phyloP scores from a whole-genome alignment of 2,113 vertebrate genomes.

The Periophthalmus modestus region DNA sequence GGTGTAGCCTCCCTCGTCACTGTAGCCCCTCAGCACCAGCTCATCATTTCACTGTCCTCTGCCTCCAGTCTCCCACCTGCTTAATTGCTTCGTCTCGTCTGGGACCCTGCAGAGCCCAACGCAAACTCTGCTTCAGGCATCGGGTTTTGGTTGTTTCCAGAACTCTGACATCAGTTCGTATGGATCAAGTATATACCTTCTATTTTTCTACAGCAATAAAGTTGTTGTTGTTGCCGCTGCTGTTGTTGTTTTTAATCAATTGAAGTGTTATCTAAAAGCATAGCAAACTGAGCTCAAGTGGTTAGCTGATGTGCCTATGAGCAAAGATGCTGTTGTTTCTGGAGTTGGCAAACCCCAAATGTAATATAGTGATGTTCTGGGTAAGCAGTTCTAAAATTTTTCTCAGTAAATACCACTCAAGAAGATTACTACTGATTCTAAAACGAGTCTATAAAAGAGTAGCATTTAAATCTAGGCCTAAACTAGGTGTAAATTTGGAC shows the following conservation, averaged over 20 bases:
- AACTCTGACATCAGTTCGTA: neutral
- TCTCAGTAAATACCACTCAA: neutral
- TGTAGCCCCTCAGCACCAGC: neutral
- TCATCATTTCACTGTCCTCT: neutral
- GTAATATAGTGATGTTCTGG: neutral
- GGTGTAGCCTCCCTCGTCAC: neutral
- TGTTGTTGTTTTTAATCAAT: neutral
- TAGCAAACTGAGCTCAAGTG: too few species aligned
- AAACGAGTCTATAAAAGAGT: too few species aligned
- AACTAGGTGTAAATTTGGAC: neutral
- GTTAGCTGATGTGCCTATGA: too few species aligned
- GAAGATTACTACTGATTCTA: neutral
- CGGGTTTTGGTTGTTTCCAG: neutral
- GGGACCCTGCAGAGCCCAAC: neutral
- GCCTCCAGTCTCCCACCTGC: neutral
- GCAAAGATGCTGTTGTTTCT: neutral
- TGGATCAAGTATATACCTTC: neutral
- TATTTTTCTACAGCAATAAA: neutral
- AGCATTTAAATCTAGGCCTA: too few species aligned
- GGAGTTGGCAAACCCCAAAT: too few species aligned
- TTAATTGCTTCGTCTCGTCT: conserved; percentile 8
- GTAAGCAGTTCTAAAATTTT: too few species aligned
- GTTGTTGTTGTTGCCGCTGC: too few species aligned
- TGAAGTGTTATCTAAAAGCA: too few species aligned
- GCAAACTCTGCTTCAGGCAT: neutral